phyloP scores from a whole-genome alignment of 2,888 invertebrate genomes.

The Cerceris ruficornis region DNA sequence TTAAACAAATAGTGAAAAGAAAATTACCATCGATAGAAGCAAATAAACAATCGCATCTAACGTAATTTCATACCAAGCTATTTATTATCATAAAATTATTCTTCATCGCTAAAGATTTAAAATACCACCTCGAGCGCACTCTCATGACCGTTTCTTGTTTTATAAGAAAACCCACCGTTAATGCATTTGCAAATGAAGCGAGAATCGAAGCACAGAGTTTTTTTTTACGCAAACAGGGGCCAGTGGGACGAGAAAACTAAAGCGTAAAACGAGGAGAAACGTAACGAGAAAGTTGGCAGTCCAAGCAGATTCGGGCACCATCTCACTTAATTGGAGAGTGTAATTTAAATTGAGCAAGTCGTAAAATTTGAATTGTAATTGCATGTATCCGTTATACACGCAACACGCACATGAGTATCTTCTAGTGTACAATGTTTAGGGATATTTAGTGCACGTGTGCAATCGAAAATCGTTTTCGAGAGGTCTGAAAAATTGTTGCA shows the following conservation, averaged over 20 bases:
- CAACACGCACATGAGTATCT: conserved; percentile 25
- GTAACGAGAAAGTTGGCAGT: conserved; percentile 58
- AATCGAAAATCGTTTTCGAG: conserved; percentile 62
- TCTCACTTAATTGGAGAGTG: conserved; percentile 68
- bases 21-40: too few relatives aligned
- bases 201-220: too few relatives aligned
- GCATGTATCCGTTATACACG: conserved; percentile 65
- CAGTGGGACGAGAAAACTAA: background rate
- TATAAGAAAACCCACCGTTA: too few relatives aligned
- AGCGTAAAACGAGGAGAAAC: conserved; percentile 24
- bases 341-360: conserved; percentile 71
- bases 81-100: too few relatives aligned
- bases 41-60: too few relatives aligned
- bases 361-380: conserved; percentile 69
- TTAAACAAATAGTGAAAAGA: too few relatives aligned
- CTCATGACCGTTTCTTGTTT: too few relatives aligned
- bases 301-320: conserved; percentile 46
- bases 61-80: too few relatives aligned
- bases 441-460: conserved; percentile 36
- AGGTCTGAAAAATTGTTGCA: conserved; percentile 46
- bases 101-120: too few relatives aligned
- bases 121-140: too few relatives aligned
- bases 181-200: too few relatives aligned
- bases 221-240: background rate
- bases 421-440: background rate